A percentile compares a stretch with the other conserved stretches of the same genome.
Conservation (phyloP, 1,140 invertebrate species). For the Pygmarrhopalites habei region DNA sequence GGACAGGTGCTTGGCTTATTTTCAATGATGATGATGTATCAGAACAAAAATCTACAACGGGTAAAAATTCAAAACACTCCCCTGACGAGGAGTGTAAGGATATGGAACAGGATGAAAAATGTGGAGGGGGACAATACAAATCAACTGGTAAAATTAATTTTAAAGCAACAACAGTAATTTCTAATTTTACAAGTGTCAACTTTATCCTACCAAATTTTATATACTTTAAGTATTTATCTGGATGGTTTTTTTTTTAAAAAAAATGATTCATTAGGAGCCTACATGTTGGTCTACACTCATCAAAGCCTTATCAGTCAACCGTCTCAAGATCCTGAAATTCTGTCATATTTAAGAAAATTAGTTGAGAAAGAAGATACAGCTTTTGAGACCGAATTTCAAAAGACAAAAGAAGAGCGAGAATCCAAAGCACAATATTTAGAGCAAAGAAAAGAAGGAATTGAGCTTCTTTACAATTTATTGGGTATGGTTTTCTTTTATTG, state of each 20-base stretch:
- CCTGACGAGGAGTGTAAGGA: not conserved
- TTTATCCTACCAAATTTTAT: no score
- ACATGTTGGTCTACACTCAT: constrained; percentile 37
- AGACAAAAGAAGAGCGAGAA: constrained; percentile 42
- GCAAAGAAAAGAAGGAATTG: not conserved
- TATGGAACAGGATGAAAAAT: not conserved
- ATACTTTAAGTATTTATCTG: no score
- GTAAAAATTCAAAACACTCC: not conserved
- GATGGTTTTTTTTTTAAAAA: no score
- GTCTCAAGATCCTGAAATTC: constrained; percentile 36
- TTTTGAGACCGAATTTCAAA: constrained; percentile 46
- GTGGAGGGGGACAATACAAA: constrained; percentile 4
- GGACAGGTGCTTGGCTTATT: constrained; percentile 55
- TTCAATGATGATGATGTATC: constrained; percentile 62
- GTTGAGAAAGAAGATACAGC: constrained; percentile 46
- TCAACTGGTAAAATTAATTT: not conserved
- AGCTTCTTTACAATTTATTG: not conserved
- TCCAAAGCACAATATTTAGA: constrained; percentile 37
- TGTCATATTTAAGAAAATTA: constrained; percentile 40
- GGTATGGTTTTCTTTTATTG: no score
- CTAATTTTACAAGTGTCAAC: constrained; percentile 44
- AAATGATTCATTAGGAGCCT: no score
- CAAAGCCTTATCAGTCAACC: constrained; percentile 52
- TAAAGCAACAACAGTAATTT: not conserved
- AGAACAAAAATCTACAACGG: constrained; percentile 1